Conservation (phyloP, 2,797 vertebrate species). For the Schizopygopsis pylzovi region DNA sequence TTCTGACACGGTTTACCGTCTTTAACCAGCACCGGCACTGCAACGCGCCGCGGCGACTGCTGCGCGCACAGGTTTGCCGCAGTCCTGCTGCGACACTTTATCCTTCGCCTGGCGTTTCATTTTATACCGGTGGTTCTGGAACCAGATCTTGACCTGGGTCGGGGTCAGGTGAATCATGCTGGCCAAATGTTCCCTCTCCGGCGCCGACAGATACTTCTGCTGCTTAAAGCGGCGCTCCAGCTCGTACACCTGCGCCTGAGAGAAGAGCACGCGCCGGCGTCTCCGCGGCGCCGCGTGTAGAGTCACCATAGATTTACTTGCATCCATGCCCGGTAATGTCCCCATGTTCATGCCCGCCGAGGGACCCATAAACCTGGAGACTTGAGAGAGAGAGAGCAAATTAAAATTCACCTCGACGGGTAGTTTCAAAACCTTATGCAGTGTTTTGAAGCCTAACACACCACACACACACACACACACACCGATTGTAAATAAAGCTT, state of each 20-base stretch:
- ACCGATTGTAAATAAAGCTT: neutral
- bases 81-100: slow-evolving; percentile 81
- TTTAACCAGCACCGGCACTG: slow-evolving; percentile 84
- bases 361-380: slow-evolving; percentile 91
- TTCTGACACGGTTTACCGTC: slow-evolving; percentile 84
- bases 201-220: slow-evolving; percentile 92
- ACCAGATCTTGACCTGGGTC: slow-evolving; percentile 98
- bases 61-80: slow-evolving; percentile 67
- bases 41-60: slow-evolving; percentile 77
- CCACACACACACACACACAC: too few relatives aligned
- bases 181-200: slow-evolving; percentile 92
- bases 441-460: neutral
- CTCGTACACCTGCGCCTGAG: slow-evolving; percentile 91
- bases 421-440: neutral
- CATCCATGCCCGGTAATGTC: slow-evolving; percentile 85
- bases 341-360: slow-evolving; percentile 88
- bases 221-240: slow-evolving; percentile 92
- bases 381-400: slow-evolving; percentile 66
- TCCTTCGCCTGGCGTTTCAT: slow-evolving; percentile 94
- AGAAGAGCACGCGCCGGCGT: slow-evolving; percentile 93
- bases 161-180: slow-evolving; percentile 90
- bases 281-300: slow-evolving; percentile 85
- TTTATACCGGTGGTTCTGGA: slow-evolving; percentile 96
- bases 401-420: neutral
- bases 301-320: slow-evolving; percentile 83